Conservation (phyloP, 2,113 vertebrate species). For the Zingel zingel region DNA sequence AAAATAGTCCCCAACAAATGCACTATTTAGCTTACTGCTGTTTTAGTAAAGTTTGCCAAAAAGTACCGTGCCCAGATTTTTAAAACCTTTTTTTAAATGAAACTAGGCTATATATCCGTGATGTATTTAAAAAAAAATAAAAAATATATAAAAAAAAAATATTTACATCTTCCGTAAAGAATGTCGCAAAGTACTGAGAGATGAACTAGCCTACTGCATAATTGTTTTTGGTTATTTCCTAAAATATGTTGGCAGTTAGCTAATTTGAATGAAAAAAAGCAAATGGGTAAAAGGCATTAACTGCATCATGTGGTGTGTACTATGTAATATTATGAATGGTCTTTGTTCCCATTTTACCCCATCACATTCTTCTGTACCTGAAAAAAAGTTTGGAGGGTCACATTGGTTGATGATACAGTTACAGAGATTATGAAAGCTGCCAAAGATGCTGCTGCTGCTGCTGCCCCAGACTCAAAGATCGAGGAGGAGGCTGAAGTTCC, state of each 20-base stretch:
- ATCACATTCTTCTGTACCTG: conserved; percentile 35
- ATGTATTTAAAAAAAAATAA: background rate
- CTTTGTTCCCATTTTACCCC: conserved; percentile 47
- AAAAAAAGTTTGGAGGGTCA: conserved; percentile 41
- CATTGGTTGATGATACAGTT: conserved; percentile 76
- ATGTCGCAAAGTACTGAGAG: background rate
- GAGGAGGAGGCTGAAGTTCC: conserved; percentile 32
- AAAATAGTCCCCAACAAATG: background rate
- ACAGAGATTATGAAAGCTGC: conserved; percentile 74
- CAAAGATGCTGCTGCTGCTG: conserved; percentile 61
- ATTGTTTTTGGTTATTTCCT: background rate
- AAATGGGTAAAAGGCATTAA: background rate
- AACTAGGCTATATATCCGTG: no score
- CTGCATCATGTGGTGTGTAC: conserved; percentile 43
- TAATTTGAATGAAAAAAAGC: background rate
- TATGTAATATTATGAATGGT: conserved; percentile 16
- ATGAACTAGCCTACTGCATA: no score
- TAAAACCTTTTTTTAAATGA: no score
- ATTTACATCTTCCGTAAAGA: background rate
- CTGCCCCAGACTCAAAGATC: conserved; percentile 25
- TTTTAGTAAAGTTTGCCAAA: background rate
- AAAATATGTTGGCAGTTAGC: background rate
- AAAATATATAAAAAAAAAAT: background rate
- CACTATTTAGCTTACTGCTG: background rate
- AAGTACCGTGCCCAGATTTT: background rate